Evolutionary conservation across 2,113 vertebrate species (phyloP).

Genomic region (Ardeotis arabs): DNA sequence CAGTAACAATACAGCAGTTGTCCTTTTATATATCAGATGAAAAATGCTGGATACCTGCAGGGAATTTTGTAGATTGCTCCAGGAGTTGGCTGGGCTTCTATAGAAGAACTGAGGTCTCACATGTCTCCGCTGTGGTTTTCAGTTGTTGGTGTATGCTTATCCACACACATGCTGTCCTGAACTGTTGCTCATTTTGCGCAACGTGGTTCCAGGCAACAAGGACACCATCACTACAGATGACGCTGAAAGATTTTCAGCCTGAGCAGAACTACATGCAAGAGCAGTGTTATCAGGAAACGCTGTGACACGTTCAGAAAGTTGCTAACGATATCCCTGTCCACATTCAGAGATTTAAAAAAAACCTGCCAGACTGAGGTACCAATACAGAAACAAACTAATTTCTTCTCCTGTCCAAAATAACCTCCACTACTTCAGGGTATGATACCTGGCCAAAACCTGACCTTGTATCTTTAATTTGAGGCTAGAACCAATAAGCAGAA

Average conservation of each 20-base stretch:
- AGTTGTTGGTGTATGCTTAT: neutral
- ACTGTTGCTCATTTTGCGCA: conserved; percentile 4
- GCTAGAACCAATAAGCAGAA: neutral
- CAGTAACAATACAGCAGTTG: neutral
- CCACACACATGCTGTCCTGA: neutral
- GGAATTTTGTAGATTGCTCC: neutral
- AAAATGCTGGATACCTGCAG: neutral
- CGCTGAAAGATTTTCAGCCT: neutral
- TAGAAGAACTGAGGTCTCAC: neutral
- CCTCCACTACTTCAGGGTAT: neutral
- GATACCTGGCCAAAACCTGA: neutral
- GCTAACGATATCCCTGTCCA: neutral
- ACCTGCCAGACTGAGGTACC: neutral
- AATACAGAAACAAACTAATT: neutral
- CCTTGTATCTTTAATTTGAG: neutral
- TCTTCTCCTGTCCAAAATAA: neutral
- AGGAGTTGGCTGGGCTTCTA: neutral
- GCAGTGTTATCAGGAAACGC: neutral
- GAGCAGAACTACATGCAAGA: neutral
- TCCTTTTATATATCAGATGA: neutral
- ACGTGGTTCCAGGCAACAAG: neutral
- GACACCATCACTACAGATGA: neutral
- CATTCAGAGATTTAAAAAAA: neutral
- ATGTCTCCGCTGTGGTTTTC: neutral
- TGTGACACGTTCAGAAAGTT: neutral